These are phyloP conservation scores for Machaerirhynchus nigripectus DNA, from an alignment of 2,113 vertebrate genomes.

Conservation along the genomic window DNA sequence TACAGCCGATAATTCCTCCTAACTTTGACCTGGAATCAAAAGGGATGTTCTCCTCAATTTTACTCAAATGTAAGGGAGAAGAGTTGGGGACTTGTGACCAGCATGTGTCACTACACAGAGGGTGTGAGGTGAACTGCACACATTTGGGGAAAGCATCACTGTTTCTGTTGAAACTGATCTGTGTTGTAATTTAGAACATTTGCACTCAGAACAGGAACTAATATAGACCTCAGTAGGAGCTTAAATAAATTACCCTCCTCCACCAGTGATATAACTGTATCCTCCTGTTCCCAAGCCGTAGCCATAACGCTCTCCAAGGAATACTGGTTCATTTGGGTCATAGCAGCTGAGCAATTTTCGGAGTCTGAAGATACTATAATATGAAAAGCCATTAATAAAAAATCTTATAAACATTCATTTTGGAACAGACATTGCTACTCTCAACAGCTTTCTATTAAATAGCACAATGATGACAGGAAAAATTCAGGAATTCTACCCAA, in stretches of 20 bases:
- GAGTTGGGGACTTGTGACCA: not conserved
- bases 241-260: conserved; percentile 85
- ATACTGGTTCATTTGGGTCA: conserved; percentile 78
- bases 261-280: conserved; percentile 96
- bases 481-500: not conserved
- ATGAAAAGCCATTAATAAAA: not conserved
- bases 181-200: not conserved
- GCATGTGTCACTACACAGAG: not conserved
- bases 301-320: conserved; percentile 93
- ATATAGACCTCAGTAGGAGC: not conserved
- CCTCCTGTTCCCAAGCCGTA: conserved; percentile 92
- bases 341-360: conserved; percentile 91
- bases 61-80: not conserved
- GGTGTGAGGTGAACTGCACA: not conserved
- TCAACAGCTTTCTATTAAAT: not conserved
- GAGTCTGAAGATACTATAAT: conserved; percentile 84
- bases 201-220: not conserved
- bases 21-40: not conserved
- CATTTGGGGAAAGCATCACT: not conserved
- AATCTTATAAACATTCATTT: not conserved
- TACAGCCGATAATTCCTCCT: not conserved
- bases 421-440: not conserved
- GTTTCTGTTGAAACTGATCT: not conserved
- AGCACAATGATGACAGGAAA: not conserved
- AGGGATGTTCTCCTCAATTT: not conserved